Conservation (phyloP, 1,140 invertebrate genomes). For the Drosophila lini region DNA sequence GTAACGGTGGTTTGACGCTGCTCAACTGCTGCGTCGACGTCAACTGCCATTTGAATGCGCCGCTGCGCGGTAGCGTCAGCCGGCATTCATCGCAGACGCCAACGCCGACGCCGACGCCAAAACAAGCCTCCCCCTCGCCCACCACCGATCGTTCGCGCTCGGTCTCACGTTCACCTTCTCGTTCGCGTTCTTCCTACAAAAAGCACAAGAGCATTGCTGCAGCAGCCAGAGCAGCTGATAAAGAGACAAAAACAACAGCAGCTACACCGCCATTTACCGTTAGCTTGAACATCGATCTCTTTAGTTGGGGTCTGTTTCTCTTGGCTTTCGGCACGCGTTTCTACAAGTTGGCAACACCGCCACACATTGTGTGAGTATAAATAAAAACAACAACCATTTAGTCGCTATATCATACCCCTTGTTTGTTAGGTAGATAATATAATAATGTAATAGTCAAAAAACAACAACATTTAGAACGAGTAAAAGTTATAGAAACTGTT, state of each 20-base stretch:
- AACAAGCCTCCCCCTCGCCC: slow-evolving; percentile 51
- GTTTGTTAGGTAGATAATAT: too few relatives aligned
- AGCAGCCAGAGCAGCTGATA: slow-evolving; percentile 2
- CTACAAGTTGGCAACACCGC: slow-evolving; percentile 93
- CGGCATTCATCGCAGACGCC: slow-evolving; percentile 58
- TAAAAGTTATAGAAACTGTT: neutral
- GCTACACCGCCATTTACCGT: slow-evolving; percentile 85
- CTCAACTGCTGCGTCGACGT: slow-evolving; percentile 77
- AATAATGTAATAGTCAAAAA: neutral
- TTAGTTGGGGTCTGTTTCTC: slow-evolving; percentile 90
- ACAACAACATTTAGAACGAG: neutral
- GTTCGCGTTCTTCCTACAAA: slow-evolving; percentile 27
- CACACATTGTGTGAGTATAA: slow-evolving; percentile 94
- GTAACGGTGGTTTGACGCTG: slow-evolving; percentile 72
- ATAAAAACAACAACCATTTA: neutral
- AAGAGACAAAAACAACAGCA: slow-evolving; percentile 6
- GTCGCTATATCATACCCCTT: neutral
- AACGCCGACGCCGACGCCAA: slow-evolving; percentile 46
- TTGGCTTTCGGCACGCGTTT: slow-evolving; percentile 90
- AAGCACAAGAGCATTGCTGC: slow-evolving; percentile 23
- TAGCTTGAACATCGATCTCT: slow-evolving; percentile 90
- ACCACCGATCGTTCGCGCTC: slow-evolving; percentile 52
- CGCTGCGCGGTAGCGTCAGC: slow-evolving; percentile 61
- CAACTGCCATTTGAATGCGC: slow-evolving; percentile 77
- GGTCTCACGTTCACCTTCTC: slow-evolving; percentile 39